Conservation (phyloP, 2,113 vertebrate genomes). For the Plecotus auritus region DNA sequence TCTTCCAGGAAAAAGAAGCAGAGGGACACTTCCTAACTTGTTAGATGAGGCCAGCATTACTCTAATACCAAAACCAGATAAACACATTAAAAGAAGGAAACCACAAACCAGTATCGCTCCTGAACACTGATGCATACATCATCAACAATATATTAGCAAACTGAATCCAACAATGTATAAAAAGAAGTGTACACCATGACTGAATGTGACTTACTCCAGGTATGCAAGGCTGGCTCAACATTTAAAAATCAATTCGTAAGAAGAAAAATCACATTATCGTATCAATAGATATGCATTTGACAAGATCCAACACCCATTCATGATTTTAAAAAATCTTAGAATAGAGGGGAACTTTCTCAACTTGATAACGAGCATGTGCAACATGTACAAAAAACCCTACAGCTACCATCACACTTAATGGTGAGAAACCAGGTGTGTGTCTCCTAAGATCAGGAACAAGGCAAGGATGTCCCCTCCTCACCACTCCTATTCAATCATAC, state of each 20-base stretch:
- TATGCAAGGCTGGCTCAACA: neutral
- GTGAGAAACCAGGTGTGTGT: neutral
- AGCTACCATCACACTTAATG: neutral
- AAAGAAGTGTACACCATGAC: neutral
- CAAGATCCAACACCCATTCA: neutral
- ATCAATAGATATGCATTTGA: neutral
- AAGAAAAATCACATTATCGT: neutral
- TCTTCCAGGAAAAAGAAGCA: neutral
- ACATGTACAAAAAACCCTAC: neutral
- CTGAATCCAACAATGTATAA: neutral
- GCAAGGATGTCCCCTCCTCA: neutral
- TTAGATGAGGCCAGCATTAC: neutral
- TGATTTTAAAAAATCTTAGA: neutral
- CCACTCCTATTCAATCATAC: neutral
- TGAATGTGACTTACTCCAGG: neutral
- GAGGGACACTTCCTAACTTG: neutral
- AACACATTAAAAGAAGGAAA: neutral
- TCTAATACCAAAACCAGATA: neutral
- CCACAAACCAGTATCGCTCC: neutral
- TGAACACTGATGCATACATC: neutral
- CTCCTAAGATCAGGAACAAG: neutral
- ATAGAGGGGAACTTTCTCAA: neutral
- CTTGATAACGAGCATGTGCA: neutral
- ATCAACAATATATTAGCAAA: conserved; percentile 12
- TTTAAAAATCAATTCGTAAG: neutral